Conservation (phyloP, 1,140 invertebrate species). For the Calliphora vicina region DNA sequence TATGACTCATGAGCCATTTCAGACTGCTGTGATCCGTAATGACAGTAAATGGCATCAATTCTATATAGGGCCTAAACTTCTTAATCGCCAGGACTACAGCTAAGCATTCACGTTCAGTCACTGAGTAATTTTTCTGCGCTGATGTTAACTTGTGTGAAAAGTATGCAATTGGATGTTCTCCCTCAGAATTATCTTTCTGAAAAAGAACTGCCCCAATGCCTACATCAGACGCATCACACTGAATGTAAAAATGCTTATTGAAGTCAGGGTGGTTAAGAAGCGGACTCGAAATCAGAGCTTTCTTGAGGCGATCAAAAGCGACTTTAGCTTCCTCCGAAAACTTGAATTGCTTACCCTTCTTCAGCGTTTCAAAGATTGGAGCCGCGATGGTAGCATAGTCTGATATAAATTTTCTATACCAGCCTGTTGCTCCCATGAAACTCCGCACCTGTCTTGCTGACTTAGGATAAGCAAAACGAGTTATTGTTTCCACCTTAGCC, state of each 20-base stretch:
- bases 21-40: too few relatives aligned
- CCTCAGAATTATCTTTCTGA: constrained; percentile 48
- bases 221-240: constrained; percentile 56
- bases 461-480: too few relatives aligned
- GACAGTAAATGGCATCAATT: too few relatives aligned
- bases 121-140: constrained; percentile 1
- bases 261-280: constrained; percentile 54
- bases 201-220: constrained; percentile 57
- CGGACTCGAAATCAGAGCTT: too few relatives aligned
- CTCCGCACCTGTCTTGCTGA: too few relatives aligned
- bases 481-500: too few relatives aligned
- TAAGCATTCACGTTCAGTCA: neutral
- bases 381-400: constrained; percentile 61
- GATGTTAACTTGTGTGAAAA: neutral
- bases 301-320: too few relatives aligned
- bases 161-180: constrained; percentile 9
- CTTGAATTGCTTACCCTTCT: neutral
- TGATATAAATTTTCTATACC: constrained; percentile 35
- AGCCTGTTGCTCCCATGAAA: too few relatives aligned
- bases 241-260: constrained; percentile 58
- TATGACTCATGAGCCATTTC: too few relatives aligned
- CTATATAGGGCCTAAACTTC: neutral
- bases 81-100: neutral
- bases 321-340: too few relatives aligned
- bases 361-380: constrained; percentile 42